phyloP scores from a whole-genome alignment of 2,113 vertebrate genomes.

The Hydrochoerus hydrochaeris region DNA sequence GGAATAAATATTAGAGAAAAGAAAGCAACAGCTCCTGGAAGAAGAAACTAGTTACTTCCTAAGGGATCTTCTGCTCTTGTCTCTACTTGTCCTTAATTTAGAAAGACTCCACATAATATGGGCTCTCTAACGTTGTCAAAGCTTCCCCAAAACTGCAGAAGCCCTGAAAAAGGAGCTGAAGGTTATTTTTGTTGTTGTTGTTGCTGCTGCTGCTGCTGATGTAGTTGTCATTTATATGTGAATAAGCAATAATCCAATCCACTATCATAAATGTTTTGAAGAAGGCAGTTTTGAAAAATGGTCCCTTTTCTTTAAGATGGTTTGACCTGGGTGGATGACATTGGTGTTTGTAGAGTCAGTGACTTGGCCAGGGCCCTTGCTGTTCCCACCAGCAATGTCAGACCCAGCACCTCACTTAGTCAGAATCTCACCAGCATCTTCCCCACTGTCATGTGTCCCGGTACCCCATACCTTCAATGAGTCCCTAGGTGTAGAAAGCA shows the following conservation, averaged over 20 bases:
- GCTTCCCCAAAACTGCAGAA: neutral
- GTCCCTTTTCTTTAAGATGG: neutral
- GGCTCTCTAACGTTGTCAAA: neutral
- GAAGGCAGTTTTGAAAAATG: neutral
- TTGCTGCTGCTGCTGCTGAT: neutral
- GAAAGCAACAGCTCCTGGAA: neutral
- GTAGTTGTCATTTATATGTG: neutral
- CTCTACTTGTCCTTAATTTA: neutral
- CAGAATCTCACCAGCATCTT: neutral
- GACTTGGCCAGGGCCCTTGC: neutral
- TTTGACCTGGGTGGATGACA: neutral
- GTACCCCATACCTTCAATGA: neutral
- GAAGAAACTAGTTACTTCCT: neutral
- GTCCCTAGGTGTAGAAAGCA: neutral
- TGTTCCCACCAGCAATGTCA: neutral
- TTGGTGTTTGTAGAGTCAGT: neutral
- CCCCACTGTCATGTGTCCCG: neutral
- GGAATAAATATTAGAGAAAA: neutral
- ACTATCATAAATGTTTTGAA: neutral
- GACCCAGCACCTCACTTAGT: neutral
- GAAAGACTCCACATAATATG: neutral
- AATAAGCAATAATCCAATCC: neutral
- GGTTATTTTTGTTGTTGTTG: neutral
- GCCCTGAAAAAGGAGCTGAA: neutral
- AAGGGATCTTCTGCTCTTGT: neutral